Percentiles rank a stretch among this genome's conserved stretches.
phyloP scores from a whole-genome alignment of 2,888 invertebrate genomes.

The Chrysolina oricalcia region DNA sequence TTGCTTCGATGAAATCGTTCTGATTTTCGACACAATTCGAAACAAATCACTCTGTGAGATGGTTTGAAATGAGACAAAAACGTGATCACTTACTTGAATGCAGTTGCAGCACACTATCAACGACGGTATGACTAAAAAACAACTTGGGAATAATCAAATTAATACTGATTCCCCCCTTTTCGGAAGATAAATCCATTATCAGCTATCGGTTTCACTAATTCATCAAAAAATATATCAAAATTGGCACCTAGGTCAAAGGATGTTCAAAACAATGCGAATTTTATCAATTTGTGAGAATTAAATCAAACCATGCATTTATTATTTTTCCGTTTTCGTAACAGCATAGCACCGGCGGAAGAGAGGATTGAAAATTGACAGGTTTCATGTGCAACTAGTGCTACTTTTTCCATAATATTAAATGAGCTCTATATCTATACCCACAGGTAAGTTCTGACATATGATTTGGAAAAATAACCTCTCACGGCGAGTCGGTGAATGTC shows the following conservation, averaged over 20 bases:
- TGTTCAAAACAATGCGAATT: background rate
- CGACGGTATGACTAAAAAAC: background rate
- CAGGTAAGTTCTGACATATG: too few species aligned
- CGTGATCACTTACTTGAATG: background rate
- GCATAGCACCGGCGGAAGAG: too few species aligned
- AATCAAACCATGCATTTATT: background rate
- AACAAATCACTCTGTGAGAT: background rate
- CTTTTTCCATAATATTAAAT: too few species aligned
- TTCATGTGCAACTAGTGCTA: too few species aligned
- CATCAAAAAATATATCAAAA: slow-evolving; percentile 4
- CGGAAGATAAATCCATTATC: slow-evolving; percentile 7
- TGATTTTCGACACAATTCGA: too few species aligned
- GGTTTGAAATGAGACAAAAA: background rate
- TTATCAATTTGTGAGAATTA: background rate
- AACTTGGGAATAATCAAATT: background rate
- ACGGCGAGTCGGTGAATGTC: too few species aligned
- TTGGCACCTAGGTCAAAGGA: slow-evolving; percentile 11
- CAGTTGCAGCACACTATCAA: background rate
- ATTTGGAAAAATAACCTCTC: too few species aligned
- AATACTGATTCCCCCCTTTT: background rate
- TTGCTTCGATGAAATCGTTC: too few species aligned
- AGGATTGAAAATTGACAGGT: too few species aligned
- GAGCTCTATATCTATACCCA: too few species aligned
- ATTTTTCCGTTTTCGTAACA: background rate
- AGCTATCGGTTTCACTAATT: background rate